These are phyloP conservation scores for Amiota mariae DNA, from an alignment of 2,888 invertebrate genomes.

Conservation along the genomic window DNA sequence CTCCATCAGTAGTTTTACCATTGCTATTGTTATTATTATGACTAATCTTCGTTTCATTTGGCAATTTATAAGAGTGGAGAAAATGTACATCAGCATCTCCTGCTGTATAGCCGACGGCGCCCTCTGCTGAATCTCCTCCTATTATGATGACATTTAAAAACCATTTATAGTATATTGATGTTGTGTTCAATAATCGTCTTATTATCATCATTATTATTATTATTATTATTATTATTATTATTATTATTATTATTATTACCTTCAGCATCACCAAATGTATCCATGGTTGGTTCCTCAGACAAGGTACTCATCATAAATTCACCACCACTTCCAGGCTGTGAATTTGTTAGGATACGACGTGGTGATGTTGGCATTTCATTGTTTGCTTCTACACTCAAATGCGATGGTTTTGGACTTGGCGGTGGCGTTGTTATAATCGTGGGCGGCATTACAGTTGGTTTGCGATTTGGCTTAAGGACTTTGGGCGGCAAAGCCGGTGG, in stretches of 20 bases:
- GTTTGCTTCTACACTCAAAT: slow-evolving; percentile 41
- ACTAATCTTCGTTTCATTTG: slow-evolving; percentile 49
- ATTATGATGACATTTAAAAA: no score
- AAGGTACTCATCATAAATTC: slow-evolving; percentile 74
- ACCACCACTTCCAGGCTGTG: slow-evolving; percentile 63
- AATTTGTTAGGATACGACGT: slow-evolving; percentile 53
- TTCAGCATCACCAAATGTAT: slow-evolving; percentile 47
- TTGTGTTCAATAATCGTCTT: no score
- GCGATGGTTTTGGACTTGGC: slow-evolving; percentile 71
- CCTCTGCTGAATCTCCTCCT: not conserved
- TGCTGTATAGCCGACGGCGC: slow-evolving; percentile 43
- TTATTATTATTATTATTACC: slow-evolving; percentile 43
- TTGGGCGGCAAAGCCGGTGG: slow-evolving; percentile 80
- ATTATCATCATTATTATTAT: not conserved
- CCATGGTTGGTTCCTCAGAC: slow-evolving; percentile 66
- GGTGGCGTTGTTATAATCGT: slow-evolving; percentile 75
- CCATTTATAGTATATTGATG: no score
- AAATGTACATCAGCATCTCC: slow-evolving; percentile 33
- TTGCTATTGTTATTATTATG: no score
- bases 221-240: slow-evolving; percentile 35
- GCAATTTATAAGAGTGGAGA: slow-evolving; percentile 62
- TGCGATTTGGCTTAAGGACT: slow-evolving; percentile 70
- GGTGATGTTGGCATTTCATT: slow-evolving; percentile 13
- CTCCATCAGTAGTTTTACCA: not conserved
- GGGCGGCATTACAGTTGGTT: slow-evolving; percentile 58